Evolutionary conservation across 1,140 invertebrate species (phyloP).

Genomic region (Hylyphantes graminicola): DNA sequence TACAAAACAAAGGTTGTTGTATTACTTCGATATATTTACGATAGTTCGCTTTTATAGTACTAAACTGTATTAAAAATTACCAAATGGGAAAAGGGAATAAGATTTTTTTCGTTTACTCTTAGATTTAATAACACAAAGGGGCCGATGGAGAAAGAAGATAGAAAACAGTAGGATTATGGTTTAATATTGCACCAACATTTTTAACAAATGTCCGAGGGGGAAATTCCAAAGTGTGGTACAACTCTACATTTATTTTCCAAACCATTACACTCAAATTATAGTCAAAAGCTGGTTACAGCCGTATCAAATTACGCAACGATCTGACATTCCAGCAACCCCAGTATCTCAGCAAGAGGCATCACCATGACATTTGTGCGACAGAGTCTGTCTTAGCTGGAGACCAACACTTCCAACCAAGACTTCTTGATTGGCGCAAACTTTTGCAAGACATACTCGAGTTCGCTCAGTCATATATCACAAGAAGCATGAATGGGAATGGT

Average conservation of each 20-base stretch:
- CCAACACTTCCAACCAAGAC: conserved; percentile 23
- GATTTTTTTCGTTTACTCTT: no score
- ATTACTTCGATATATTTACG: no score
- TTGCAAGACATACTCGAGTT: neutral
- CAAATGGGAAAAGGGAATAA: no score
- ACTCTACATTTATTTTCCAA: neutral
- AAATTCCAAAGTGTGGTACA: neutral
- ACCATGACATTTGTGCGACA: conserved; percentile 36
- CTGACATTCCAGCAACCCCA: neutral
- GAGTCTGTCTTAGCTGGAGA: conserved; percentile 39
- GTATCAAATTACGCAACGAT: neutral
- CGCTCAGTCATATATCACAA: neutral
- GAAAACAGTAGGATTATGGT: no score
- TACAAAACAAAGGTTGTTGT: no score
- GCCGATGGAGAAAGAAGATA: no score
- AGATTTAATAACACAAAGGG: no score
- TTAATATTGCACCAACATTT: neutral
- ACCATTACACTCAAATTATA: neutral
- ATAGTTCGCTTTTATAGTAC: no score
- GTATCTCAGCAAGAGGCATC: conserved; percentile 36
- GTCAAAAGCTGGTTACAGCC: neutral
- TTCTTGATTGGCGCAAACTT: conserved; percentile 25
- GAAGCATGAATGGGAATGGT: no score
- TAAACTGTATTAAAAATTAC: no score
- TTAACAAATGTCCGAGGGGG: neutral